Evolutionary conservation across 2,113 vertebrate genomes (phyloP).

Genomic region (Verasper variegatus): DNA sequence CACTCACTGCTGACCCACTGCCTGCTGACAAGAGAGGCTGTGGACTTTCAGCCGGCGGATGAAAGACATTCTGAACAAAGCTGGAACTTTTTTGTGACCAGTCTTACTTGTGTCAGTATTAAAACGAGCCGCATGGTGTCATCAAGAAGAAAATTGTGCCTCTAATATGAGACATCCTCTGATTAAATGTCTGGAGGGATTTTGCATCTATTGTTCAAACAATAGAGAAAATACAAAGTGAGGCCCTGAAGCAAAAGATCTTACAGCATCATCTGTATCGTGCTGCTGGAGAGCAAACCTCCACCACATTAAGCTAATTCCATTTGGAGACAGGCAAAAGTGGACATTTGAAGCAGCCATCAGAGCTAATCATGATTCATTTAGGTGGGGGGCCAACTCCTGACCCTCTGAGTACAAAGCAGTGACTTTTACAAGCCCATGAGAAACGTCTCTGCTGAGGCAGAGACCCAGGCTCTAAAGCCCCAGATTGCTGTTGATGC

Average conservation of each 20-base stretch:
- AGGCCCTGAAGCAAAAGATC: neutral
- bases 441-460: neutral
- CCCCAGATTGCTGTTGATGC: neutral
- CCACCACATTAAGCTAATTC: neutral
- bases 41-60: no score
- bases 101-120: no score
- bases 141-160: no score
- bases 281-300: neutral
- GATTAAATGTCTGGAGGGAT: neutral
- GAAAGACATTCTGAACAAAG: no score
- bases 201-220: no score
- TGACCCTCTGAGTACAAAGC: neutral
- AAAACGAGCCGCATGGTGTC: no score
- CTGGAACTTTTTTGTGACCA: no score
- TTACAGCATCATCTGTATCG: neutral
- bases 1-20: no score
- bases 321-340: neutral
- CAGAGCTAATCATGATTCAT: conserved; percentile 4
- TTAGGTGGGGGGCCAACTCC: neutral
- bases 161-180: neutral
- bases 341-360: neutral
- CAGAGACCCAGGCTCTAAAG: neutral
- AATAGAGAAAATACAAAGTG: neutral
- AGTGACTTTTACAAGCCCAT: neutral
- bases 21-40: no score